Percentiles rank a stretch among this genome's conserved stretches.
These are phyloP conservation scores for Platynereis dumerilii DNA, from an alignment of 2,888 invertebrate genomes.

Conservation along the genomic window DNA sequence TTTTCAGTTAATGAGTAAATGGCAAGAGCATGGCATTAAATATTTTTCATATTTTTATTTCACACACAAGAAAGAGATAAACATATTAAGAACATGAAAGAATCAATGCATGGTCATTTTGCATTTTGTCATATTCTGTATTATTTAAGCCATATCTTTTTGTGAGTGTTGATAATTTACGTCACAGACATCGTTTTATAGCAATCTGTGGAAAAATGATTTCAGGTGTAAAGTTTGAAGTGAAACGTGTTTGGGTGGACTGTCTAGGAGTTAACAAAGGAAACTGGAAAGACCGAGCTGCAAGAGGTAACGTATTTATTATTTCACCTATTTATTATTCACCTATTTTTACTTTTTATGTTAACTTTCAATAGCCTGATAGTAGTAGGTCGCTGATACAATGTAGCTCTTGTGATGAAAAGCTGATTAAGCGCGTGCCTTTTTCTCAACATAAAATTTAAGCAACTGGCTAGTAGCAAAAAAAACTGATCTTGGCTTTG, in stretches of 20 bases:
- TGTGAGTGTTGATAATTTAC: background rate
- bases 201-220: too few relatives aligned
- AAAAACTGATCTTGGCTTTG: too few relatives aligned
- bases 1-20: background rate
- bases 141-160: background rate
- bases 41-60: background rate
- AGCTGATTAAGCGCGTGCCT: too few relatives aligned
- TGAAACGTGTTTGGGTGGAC: constrained; percentile 80
- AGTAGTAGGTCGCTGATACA: background rate
- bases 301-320: constrained; percentile 45
- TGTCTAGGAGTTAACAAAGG: constrained; percentile 81
- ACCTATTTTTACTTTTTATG: background rate
- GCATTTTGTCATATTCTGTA: background rate
- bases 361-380: background rate
- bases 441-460: too few relatives aligned
- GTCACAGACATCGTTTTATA: too few relatives aligned
- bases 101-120: background rate
- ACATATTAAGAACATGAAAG: background rate
- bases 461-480: too few relatives aligned
- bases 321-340: background rate
- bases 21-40: background rate
- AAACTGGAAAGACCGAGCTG: constrained; percentile 71
- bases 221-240: constrained; percentile 40
- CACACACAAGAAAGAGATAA: background rate
- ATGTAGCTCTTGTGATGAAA: too few relatives aligned